A percentile compares a stretch with the other conserved stretches of the same genome.
Conservation (phyloP, 2,113 vertebrate genomes). For the Amia ocellicauda region DNA sequence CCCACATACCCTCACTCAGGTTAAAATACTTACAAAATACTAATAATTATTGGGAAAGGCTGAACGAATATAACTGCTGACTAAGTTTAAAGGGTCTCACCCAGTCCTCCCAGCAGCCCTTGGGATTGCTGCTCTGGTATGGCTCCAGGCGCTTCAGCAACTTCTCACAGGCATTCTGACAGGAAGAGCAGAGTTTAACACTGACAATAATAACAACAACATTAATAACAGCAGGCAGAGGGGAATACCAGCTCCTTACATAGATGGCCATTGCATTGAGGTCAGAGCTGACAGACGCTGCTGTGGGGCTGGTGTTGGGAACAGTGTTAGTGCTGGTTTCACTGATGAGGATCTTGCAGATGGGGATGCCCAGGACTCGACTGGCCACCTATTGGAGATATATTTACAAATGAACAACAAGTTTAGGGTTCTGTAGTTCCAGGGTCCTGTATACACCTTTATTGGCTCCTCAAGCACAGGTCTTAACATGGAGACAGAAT, state of each 20-base stretch:
- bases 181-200: constrained; percentile 13
- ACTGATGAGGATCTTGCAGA: constrained; percentile 81
- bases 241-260: constrained; percentile 48
- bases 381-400: constrained; percentile 78
- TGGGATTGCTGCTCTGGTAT: constrained; percentile 73
- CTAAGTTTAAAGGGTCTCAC: constrained; percentile 66
- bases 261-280: constrained; percentile 85
- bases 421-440: no score
- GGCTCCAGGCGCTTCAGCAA: constrained; percentile 78
- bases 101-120: constrained; percentile 87
- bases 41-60: no score
- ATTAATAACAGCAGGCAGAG: background rate
- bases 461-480: no score
- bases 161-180: constrained; percentile 76
- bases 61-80: no score
- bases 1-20: no score
- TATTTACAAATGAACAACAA: background rate
- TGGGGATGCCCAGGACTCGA: constrained; percentile 73
- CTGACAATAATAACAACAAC: background rate
- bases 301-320: constrained; percentile 87
- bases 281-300: constrained; percentile 84
- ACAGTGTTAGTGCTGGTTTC: constrained; percentile 96
- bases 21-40: no score
- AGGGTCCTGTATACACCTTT: no score
- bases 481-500: no score